Base-by-base conservation (phyloP, 2,113 vertebrate genomes). In the Phrynosoma blainvillii region DNA sequence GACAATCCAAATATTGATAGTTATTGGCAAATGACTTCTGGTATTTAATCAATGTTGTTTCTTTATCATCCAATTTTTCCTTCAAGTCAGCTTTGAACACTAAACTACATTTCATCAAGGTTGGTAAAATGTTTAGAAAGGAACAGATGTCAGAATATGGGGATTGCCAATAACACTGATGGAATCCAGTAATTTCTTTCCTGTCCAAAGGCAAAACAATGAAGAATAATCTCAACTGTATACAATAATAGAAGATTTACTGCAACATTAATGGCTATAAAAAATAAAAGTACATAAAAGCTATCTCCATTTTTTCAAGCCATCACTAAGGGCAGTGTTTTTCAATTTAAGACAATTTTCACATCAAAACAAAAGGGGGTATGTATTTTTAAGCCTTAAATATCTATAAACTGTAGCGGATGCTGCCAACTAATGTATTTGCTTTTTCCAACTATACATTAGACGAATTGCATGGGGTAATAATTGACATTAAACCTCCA, bases 111-210 rank as follows among this genome's bases (percentile, higher is more conserved):
- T 97, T 98, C 97, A 98, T 98, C 97, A 97, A 98, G 97, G 98
- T 98, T 97, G 97, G 97, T 98, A 97, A 97, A 98, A 97, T 97
- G 97, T 98, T 98, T 98, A 98, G 97, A 97, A 98, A 97, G 96
- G 98, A 98, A 98, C 98, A 98, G 98, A 99, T 98, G 98, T 99
- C 98, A 98, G 97, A 97, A 97, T 97, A 96, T 94, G 95, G 96
- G 95, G 96, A 96, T 96, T 98, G 97, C 97, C 98, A 98, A 97
- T 97, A 97, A 98, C 97, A 96, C 96, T 97, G 97, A 98, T 98
- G 97, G 97, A 98, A 98, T 97, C 97, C 97, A 97, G 97, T 97
- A 96, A 97, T 97, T 96, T 96, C 96, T 97, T 98, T 97, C 97
- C 97, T 97, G 97, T 98, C 98, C 98, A 97, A 98, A 95, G 96